Conservation (phyloP, 2,797 vertebrate species). For the Amphiprion clarkii region DNA sequence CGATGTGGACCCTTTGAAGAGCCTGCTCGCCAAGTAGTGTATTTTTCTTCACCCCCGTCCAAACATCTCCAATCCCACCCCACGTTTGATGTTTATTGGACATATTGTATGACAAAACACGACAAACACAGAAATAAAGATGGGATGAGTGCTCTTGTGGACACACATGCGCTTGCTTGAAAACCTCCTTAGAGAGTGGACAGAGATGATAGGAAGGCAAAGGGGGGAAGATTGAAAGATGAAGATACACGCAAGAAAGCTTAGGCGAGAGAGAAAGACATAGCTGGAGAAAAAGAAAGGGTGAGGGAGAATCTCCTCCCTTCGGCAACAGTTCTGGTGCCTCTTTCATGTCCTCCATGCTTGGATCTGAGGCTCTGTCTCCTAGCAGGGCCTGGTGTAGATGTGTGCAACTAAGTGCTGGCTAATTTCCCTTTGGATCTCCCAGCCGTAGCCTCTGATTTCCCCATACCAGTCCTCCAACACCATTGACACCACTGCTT, state of each 20-base stretch:
- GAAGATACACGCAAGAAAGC: conserved; percentile 57
- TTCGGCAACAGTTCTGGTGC: conserved; percentile 62
- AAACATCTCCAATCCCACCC: conserved; percentile 46
- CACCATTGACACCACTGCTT: conserved; percentile 19
- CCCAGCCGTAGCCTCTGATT: conserved; percentile 57
- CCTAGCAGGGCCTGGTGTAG: conserved; percentile 76
- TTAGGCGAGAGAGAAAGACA: conserved; percentile 45
- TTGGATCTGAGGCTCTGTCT: conserved; percentile 76
- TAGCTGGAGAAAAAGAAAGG: conserved; percentile 8
- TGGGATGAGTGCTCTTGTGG: conserved; percentile 20
- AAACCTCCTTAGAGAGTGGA: conserved; percentile 52
- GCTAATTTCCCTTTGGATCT: conserved; percentile 83
- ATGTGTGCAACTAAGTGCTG: conserved; percentile 80
- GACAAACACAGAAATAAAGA: conserved; percentile 37
- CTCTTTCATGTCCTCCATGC: conserved; percentile 82
- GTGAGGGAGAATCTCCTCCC: conserved; percentile 51
- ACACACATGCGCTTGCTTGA: conserved; percentile 53
- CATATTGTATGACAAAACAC: conserved; percentile 60
- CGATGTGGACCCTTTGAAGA: conserved; percentile 59
- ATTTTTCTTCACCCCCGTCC: conserved; percentile 27
- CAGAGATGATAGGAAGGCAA: conserved; percentile 27
- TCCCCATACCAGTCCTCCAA: conserved; percentile 30
- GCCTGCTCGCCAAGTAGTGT: conserved; percentile 49
- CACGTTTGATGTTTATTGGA: conserved; percentile 67
- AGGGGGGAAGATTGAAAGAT: conserved; percentile 61